Evolutionary conservation across 2,113 vertebrate species (phyloP).

Genomic region (Balaenoptera acutorostrata): DNA sequence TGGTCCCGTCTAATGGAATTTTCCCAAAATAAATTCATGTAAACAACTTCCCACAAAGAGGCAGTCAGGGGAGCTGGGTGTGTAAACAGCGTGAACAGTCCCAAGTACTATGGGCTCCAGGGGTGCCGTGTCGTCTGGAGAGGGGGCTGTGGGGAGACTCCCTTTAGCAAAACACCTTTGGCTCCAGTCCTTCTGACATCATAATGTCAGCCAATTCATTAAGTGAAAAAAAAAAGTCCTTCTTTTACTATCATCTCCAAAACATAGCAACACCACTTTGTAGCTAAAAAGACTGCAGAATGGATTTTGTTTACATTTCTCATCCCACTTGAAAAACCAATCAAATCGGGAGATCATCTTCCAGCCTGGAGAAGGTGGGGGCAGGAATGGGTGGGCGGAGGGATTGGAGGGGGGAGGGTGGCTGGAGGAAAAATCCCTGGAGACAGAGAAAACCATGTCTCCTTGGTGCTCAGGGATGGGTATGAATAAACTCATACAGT

Average conservation of each 20-base stretch:
- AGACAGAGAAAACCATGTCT: constrained; percentile 45
- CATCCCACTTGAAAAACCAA: constrained; percentile 37
- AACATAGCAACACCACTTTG: constrained; percentile 50
- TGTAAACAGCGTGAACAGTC: constrained; percentile 94
- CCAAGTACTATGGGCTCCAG: constrained; percentile 91
- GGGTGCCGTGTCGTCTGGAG: constrained; percentile 86
- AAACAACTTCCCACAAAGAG: constrained; percentile 97
- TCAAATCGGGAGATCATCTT: constrained; percentile 33
- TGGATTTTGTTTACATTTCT: constrained; percentile 53
- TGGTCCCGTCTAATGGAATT: constrained; percentile 92
- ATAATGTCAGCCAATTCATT: constrained; percentile 81
- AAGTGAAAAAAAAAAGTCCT: constrained; percentile 53
- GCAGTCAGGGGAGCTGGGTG: constrained; percentile 92
- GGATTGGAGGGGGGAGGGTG: background rate
- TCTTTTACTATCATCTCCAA: constrained; percentile 73
- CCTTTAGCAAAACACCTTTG: constrained; percentile 85
- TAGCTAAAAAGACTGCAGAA: constrained; percentile 41
- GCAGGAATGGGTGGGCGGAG: background rate
- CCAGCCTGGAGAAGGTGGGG: background rate
- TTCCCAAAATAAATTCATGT: constrained; percentile 98
- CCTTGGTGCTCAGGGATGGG: background rate
- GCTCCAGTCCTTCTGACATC: constrained; percentile 84
- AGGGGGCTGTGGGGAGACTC: constrained; percentile 81
- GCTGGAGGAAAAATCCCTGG: background rate
- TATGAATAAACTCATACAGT: constrained; percentile 29